Conservation (phyloP, 2,113 vertebrate species). For the Lampris incognitus region DNA sequence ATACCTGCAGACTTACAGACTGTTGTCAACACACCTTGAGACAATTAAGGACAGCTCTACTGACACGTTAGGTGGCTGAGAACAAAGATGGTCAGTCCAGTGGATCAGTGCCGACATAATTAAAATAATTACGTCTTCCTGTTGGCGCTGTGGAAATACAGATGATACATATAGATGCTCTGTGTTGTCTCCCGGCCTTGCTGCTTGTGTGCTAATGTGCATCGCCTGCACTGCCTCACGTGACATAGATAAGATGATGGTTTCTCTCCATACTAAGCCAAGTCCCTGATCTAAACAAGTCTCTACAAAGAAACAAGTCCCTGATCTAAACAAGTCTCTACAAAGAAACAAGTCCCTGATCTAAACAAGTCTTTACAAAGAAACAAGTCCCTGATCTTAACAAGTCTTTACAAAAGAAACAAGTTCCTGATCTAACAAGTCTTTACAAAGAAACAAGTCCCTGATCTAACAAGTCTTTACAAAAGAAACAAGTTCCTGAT, state of each 20-base stretch:
- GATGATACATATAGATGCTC: constrained; percentile 41
- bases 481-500: constrained; percentile 18
- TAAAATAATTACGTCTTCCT: constrained; percentile 72
- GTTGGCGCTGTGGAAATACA: constrained; percentile 75
- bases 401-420: too few relatives aligned
- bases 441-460: too few relatives aligned
- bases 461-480: constrained; percentile 5
- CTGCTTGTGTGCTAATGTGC: constrained; percentile 48
- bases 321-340: too few relatives aligned
- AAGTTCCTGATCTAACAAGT: too few relatives aligned
- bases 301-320: constrained; percentile 27
- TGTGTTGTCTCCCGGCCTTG: constrained; percentile 51
- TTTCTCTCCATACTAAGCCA: constrained; percentile 38
- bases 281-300: constrained; percentile 55
- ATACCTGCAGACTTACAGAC: constrained; percentile 79
- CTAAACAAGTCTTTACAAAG: too few relatives aligned
- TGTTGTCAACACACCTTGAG: constrained; percentile 71
- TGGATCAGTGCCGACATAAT: constrained; percentile 67
- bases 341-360: too few relatives aligned
- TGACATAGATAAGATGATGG: constrained; percentile 63
- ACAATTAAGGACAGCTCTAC: constrained; percentile 64
- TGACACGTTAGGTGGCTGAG: constrained; percentile 40
- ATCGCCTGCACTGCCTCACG: constrained; percentile 50
- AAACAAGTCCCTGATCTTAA: too few relatives aligned
- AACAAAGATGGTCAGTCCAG: constrained; percentile 36